Evolutionary conservation across 2,113 vertebrate genomes (phyloP).

Genomic region (Peromyscus leucopus): DNA sequence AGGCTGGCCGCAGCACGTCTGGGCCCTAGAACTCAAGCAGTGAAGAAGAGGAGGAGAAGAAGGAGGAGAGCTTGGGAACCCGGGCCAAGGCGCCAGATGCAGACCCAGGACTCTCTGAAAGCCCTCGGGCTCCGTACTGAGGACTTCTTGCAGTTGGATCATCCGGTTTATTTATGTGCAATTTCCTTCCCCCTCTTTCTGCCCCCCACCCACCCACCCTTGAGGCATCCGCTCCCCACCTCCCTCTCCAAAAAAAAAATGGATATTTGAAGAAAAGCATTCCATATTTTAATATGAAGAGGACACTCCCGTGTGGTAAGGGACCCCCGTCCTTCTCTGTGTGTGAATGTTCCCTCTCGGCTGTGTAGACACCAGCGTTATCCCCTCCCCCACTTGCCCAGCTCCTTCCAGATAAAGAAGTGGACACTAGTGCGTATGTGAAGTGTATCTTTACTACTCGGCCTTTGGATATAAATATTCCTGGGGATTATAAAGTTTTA

Average conservation of each 20-base stretch:
- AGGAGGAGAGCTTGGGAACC: constrained; percentile 47
- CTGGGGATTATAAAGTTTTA: constrained; percentile 89
- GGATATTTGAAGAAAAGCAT: constrained; percentile 95
- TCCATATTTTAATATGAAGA: constrained; percentile 92
- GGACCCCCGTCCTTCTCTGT: constrained; percentile 86
- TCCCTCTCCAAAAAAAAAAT: constrained; percentile 76
- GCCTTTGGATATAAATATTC: constrained; percentile 91
- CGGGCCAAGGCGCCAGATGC: constrained; percentile 23
- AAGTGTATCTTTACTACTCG: constrained; percentile 90
- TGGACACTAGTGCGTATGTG: constrained; percentile 91
- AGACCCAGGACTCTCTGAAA: constrained; percentile 79
- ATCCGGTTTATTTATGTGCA: constrained; percentile 96
- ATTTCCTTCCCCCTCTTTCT: constrained; percentile 89
- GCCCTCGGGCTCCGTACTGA: constrained; percentile 80
- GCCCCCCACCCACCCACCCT: constrained; percentile 47
- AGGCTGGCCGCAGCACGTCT: constrained; percentile 99
- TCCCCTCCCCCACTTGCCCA: constrained; percentile 11
- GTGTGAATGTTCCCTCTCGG: constrained; percentile 88
- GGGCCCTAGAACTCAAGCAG: constrained; percentile 99
- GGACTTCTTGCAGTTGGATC: constrained; percentile 90
- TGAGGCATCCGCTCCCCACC: constrained; percentile 73
- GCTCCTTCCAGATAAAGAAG: constrained; percentile 80
- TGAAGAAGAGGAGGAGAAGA: constrained; percentile 83
- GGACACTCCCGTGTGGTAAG: constrained; percentile 92
- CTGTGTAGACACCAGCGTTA: constrained; percentile 86